Base-by-base conservation (phyloP, 2,797 vertebrate species). In the Sciurus carolinensis region DNA sequence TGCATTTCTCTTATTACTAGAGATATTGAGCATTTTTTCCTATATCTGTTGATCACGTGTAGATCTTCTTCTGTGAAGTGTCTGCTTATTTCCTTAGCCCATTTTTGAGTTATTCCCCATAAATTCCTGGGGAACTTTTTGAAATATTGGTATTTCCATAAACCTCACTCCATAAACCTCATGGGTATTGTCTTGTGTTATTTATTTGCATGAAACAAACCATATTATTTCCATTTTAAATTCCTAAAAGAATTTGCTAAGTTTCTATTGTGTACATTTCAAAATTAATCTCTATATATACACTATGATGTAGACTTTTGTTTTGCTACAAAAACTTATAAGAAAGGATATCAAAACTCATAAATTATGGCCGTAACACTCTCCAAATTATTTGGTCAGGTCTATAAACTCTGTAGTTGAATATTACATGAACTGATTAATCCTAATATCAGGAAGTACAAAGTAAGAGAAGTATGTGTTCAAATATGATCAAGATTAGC, bases 61-160 rank as follows among this genome's bases (percentile, higher is more conserved):
- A 39, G 39, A 39, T 39, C 39, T 39, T 39, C 39, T 39, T 39
- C 39, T 39, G 39, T 39, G 39, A 39, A 39, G 39, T 39, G 39
- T 39, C 39, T 39, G 39, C 39, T 39, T 39, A 39, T 39, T 39
- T 39, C 39, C 39, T 39, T 39, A 39, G 39, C 39, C 39, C 39
- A 5, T 39, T 39, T 39, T 75, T 50, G 50, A 91, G 1, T 26
- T 44, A 84, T 36, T 90, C 13, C 85, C 52, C 75, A n/a, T 79
- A 83, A 87, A 84, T 47, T 64, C 2, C 79, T 79, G 10, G 26
- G 33, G 14, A 86, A 67, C 11, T 15, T 86, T 72, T 89, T 77
- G 52, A 89, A 92, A 77, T 81, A 91, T 11, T 59, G 42, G 54
- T 66, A 44, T 88, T 91, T 96, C 67, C 69, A 26, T 44, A 28